A percentile compares a stretch with the other conserved stretches of the same genome.
Evolutionary conservation across 2,797 vertebrate species (phyloP).

Genomic region (Sandelia bainsii): DNA sequence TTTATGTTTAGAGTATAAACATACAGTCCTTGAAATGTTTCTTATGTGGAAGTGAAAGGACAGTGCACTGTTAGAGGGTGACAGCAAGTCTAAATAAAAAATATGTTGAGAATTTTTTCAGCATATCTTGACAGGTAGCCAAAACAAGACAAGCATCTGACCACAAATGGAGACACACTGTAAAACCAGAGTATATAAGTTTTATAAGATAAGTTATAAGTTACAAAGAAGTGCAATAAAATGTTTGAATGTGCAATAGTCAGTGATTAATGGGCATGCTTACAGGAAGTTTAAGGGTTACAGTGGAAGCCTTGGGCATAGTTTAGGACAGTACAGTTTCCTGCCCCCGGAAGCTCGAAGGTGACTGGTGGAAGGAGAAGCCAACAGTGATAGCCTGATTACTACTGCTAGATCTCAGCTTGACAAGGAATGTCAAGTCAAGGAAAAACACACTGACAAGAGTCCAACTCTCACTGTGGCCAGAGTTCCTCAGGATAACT

Average conservation of each 20-base stretch:
- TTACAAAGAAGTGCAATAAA: constrained; percentile 21
- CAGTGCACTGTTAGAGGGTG: constrained; percentile 37
- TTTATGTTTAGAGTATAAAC: constrained; percentile 27
- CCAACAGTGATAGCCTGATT: constrained; percentile 47
- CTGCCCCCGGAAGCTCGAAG: constrained; percentile 17
- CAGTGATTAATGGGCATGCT: constrained; percentile 33
- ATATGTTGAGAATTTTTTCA: constrained; percentile 14
- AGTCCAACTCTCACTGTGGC: constrained; percentile 37
- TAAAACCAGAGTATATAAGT: constrained; percentile 29
- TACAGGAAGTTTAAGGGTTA: constrained; percentile 20
- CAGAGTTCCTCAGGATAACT: constrained; percentile 29
- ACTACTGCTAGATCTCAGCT: constrained; percentile 49
- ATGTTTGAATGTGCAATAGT: constrained; percentile 12
- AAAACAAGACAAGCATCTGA: constrained; percentile 27
- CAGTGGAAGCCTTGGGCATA: constrained; percentile 21
- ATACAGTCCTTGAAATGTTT: constrained; percentile 24
- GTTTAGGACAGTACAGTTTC: constrained; percentile 25
- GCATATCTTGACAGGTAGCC: constrained; percentile 35
- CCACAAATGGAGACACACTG: constrained; percentile 11
- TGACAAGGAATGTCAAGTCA: constrained; percentile 35
- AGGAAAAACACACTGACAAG: constrained; percentile 37
- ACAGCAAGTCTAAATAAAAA: constrained; percentile 44
- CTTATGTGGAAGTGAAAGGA: constrained; percentile 25
- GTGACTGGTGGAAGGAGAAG: constrained; percentile 32
- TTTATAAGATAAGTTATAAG: constrained; percentile 5